Percentiles rank a stretch among this genome's conserved stretches.
Evolutionary conservation across 2,888 invertebrate species (phyloP).

Genomic region (Odontocerum albicorne): DNA sequence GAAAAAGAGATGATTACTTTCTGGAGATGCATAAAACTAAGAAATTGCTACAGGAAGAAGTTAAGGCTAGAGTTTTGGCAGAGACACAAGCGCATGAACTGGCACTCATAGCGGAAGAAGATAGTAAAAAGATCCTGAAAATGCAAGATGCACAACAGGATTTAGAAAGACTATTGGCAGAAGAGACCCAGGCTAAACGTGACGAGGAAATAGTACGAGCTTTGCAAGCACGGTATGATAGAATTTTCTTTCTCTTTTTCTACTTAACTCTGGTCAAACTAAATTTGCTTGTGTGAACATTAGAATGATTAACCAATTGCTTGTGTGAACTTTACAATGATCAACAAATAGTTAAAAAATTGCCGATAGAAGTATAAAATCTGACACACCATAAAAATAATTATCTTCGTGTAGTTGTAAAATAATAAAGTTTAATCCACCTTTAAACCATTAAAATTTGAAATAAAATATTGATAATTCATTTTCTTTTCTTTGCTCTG

Average conservation of each 20-base stretch:
- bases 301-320: no score
- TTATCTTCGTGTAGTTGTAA: no score
- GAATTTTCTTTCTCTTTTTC: neutral
- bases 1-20: conserved; percentile 58
- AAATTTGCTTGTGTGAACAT: neutral
- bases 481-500: no score
- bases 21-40: conserved; percentile 62
- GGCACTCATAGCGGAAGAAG: conserved; percentile 68
- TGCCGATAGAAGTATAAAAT: no score
- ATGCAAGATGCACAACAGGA: conserved; percentile 70
- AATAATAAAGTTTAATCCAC: no score
- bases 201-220: conserved; percentile 81
- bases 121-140: conserved; percentile 72
- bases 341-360: no score
- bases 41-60: conserved; percentile 65
- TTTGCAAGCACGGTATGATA: conserved; percentile 61
- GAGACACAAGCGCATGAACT: conserved; percentile 64
- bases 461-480: no score
- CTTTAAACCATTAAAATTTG: no score
- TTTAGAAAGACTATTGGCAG: conserved; percentile 71
- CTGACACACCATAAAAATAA: no score
- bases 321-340: no score
- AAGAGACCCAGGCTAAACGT: conserved; percentile 81
- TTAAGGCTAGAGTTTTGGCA: conserved; percentile 61
- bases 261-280: neutral